Evolutionary conservation across 1,140 invertebrate genomes (phyloP).

Genomic region (Radopholus similis): DNA sequence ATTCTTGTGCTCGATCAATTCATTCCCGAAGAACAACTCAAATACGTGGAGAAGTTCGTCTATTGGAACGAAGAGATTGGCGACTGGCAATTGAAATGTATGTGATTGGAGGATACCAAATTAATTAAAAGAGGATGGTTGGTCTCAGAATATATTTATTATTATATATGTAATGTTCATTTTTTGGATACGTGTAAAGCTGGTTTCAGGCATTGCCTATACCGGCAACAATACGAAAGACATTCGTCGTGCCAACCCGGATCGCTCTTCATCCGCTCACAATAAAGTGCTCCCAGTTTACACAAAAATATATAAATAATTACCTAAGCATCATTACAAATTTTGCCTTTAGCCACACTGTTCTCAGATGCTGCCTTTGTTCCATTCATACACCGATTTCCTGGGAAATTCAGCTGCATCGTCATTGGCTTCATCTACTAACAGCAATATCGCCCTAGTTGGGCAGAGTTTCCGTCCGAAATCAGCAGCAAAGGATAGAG

Average conservation of each 20-base stretch:
- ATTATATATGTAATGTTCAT: too few relatives aligned
- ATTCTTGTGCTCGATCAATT: slow-evolving; percentile 77
- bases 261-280: slow-evolving; percentile 10
- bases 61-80: slow-evolving; percentile 97
- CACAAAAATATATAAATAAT: neutral
- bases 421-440: neutral
- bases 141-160: too few relatives aligned
- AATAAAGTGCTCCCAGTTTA: neutral
- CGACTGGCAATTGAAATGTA: slow-evolving; percentile 92
- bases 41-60: slow-evolving; percentile 68
- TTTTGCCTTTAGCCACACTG: slow-evolving; percentile 8
- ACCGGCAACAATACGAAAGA: slow-evolving; percentile 87
- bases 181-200: too few relatives aligned
- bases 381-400: slow-evolving; percentile 37
- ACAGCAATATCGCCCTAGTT: neutral
- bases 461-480: slow-evolving; percentile 36
- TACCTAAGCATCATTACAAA: neutral
- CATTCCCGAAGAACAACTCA: slow-evolving; percentile 81
- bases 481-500: slow-evolving; percentile 50
- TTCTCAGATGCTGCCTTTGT: slow-evolving; percentile 36
- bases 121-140: neutral
- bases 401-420: slow-evolving; percentile 19
- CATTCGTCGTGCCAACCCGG: slow-evolving; percentile 62
- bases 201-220: slow-evolving; percentile 73
- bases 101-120: neutral